Evolutionary conservation across 1,140 invertebrate genomes (phyloP).

Genomic region (Tyrophagus putrescentiae): DNA sequence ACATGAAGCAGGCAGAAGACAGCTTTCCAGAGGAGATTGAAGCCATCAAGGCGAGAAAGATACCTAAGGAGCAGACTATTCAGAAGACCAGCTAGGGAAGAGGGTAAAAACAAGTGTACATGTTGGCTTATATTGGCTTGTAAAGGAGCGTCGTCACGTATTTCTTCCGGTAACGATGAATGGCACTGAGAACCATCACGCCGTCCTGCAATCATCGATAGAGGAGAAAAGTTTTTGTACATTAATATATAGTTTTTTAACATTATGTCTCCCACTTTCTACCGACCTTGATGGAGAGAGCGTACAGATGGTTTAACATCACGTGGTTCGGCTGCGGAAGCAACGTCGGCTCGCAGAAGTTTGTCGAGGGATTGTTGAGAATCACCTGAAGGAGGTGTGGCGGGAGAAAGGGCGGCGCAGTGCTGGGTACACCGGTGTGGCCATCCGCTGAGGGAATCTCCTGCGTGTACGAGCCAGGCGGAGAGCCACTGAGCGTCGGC

Average conservation of each 20-base stretch:
- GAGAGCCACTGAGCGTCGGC: not conserved
- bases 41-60: not conserved
- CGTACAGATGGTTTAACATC: constrained; percentile 99
- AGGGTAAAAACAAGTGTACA: too few species aligned
- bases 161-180: constrained; percentile 93
- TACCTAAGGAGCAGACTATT: not conserved
- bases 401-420: constrained; percentile 88
- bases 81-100: not conserved
- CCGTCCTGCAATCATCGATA: constrained; percentile 49
- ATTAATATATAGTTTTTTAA: constrained; percentile 5
- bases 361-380: constrained; percentile 57
- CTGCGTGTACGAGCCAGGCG: constrained; percentile 38
- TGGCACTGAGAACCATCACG: constrained; percentile 95
- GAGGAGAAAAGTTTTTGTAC: not conserved
- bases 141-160: constrained; percentile 98
- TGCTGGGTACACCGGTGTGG: constrained; percentile 35
- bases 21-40: constrained; percentile 5
- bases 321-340: constrained; percentile 98
- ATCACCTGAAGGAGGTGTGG: constrained; percentile 96
- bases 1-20: not conserved
- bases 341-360: constrained; percentile 64
- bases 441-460: constrained; percentile 51
- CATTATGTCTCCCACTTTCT: constrained; percentile 19
- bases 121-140: constrained; percentile 74
- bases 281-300: constrained; percentile 78